These are phyloP conservation scores for Philopotamus ludificatus DNA, from an alignment of 1,140 invertebrate species.

Conservation along the genomic window DNA sequence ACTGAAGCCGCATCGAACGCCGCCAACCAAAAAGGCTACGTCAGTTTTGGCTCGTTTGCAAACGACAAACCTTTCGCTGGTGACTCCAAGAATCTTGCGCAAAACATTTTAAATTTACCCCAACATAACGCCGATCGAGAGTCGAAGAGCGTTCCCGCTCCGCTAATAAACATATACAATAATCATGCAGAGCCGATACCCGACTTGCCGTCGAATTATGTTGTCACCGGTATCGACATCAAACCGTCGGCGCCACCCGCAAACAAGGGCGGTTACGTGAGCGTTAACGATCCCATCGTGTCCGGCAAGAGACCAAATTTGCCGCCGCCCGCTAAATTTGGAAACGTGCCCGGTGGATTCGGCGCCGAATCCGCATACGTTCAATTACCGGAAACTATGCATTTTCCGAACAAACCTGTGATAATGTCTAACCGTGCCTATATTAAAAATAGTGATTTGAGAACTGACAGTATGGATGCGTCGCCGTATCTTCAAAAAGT, in stretches of 20 bases:
- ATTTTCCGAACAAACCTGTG: not conserved
- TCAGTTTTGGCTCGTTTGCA: slow-evolving; percentile 14
- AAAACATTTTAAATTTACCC: too few relatives aligned
- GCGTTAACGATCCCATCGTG: not conserved
- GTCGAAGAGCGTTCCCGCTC: not conserved
- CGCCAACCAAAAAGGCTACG: slow-evolving; percentile 20
- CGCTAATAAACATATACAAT: not conserved
- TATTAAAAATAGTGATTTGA: too few relatives aligned
- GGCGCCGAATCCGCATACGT: not conserved
- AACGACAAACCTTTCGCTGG: not conserved
- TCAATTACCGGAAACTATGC: not conserved
- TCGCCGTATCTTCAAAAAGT: not conserved
- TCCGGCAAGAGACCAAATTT: not conserved
- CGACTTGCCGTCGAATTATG: not conserved
- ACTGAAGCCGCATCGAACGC: not conserved
- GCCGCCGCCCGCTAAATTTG: not conserved
- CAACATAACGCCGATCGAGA: too few relatives aligned
- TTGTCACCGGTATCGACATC: not conserved
- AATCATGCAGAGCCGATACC: not conserved
- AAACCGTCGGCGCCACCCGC: not conserved
- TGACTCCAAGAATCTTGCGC: not conserved
- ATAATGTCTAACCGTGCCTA: too few relatives aligned
- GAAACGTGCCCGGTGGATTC: not conserved
- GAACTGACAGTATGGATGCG: too few relatives aligned
- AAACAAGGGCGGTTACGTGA: not conserved